Evolutionary conservation across 2,888 invertebrate species (phyloP).

Genomic region (Hypomecis punctinalis): DNA sequence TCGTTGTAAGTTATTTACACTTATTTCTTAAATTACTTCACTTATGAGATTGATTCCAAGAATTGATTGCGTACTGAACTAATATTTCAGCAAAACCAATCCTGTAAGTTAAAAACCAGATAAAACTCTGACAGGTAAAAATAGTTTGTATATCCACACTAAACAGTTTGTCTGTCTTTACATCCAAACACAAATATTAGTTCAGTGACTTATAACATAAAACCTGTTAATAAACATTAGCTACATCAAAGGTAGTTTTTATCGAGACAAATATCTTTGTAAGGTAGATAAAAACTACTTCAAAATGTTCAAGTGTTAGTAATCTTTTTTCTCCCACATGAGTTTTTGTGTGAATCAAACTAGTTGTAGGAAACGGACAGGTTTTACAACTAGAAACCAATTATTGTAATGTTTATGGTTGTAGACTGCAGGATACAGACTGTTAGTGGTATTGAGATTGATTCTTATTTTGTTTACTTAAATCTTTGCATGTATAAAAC

Average conservation of each 20-base stretch:
- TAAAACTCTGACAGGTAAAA: too few species aligned
- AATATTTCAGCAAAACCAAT: too few species aligned
- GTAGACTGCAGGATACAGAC: background rate
- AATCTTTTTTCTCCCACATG: slow-evolving; percentile 1
- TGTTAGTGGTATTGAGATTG: too few species aligned
- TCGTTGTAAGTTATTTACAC: too few species aligned
- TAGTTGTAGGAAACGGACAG: slow-evolving; percentile 16
- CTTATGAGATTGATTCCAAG: too few species aligned
- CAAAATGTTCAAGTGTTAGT: slow-evolving; percentile 6
- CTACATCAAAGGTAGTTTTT: slow-evolving; percentile 5
- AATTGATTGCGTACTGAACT: too few species aligned
- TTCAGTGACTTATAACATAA: background rate
- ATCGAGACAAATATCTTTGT: background rate
- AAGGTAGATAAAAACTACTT: slow-evolving; percentile 2
- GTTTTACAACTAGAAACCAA: slow-evolving; percentile 16
- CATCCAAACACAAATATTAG: background rate
- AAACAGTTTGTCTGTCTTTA: too few species aligned
- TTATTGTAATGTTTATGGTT: slow-evolving; percentile 1
- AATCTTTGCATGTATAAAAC: too few species aligned
- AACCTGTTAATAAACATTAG: slow-evolving; percentile 6
- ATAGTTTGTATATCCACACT: too few species aligned
- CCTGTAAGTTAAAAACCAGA: too few species aligned
- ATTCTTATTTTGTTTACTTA: too few species aligned
- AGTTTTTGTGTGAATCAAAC: slow-evolving; percentile 20
- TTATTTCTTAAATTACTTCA: too few species aligned